Percentiles rank a stretch among this genome's conserved stretches.
These are phyloP conservation scores for Characodon lateralis DNA, from an alignment of 2,797 vertebrate genomes.

Conservation along the genomic window DNA sequence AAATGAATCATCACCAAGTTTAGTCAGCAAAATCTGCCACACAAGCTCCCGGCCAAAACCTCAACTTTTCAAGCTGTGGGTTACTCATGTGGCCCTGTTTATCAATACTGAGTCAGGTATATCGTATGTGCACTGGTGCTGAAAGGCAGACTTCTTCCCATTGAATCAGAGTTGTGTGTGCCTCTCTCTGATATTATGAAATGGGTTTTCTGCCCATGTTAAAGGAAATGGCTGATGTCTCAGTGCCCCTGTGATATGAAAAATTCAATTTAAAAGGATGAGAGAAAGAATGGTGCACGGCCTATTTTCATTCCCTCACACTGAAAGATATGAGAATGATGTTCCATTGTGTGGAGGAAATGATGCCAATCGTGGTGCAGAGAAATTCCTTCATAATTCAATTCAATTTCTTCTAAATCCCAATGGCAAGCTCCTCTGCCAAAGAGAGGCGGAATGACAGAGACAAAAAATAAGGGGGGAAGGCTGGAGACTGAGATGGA, in stretches of 20 bases:
- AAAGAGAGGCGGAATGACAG: constrained; percentile 69
- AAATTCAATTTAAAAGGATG: constrained; percentile 89
- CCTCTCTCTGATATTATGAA: constrained; percentile 76
- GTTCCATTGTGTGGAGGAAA: constrained; percentile 86
- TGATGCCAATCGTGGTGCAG: constrained; percentile 84
- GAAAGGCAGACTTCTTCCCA: constrained; percentile 55
- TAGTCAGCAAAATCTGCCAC: not conserved
- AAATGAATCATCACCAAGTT: not conserved
- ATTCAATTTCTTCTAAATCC: constrained; percentile 86
- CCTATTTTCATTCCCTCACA: constrained; percentile 85
- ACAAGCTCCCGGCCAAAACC: constrained; percentile 28
- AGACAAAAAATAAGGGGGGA: constrained; percentile 67
- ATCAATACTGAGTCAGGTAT: constrained; percentile 62
- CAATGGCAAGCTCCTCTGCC: constrained; percentile 78
- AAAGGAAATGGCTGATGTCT: constrained; percentile 86
- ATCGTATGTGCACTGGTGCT: constrained; percentile 60
- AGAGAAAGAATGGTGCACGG: constrained; percentile 83
- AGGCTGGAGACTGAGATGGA: constrained; percentile 60
- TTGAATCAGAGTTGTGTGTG: constrained; percentile 75
- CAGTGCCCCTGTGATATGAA: constrained; percentile 84
- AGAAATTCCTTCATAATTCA: constrained; percentile 87
- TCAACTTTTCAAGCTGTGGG: constrained; percentile 45
- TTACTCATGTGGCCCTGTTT: constrained; percentile 66
- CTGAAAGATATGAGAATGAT: constrained; percentile 85
- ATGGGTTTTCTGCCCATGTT: constrained; percentile 80